A percentile compares a stretch with the other conserved stretches of the same genome.
Evolutionary conservation across 2,797 vertebrate species (phyloP).

Genomic region (Manis javanica): DNA sequence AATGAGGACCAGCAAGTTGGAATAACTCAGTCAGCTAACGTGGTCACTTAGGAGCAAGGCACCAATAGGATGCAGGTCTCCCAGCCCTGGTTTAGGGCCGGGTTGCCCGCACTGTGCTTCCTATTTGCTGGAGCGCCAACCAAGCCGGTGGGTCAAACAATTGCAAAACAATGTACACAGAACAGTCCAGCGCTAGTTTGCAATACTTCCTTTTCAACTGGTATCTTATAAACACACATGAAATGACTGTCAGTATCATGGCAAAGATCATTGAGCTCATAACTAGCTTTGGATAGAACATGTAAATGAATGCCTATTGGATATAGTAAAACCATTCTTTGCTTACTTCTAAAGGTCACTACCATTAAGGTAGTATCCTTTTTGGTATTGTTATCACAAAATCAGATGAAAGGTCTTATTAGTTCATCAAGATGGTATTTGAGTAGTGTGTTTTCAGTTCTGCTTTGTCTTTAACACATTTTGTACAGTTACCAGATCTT

Average conservation of each 20-base stretch:
- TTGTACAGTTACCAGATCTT: background rate
- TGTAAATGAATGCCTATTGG: background rate
- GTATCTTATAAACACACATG: background rate
- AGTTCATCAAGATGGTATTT: slow-evolving; percentile 25
- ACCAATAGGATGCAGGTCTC: background rate
- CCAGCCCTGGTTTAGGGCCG: background rate
- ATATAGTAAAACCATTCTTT: background rate
- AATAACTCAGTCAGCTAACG: background rate
- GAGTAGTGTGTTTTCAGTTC: background rate
- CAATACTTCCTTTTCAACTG: slow-evolving; percentile 27
- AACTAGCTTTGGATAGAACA: slow-evolving; percentile 11
- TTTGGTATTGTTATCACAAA: background rate
- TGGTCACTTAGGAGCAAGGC: background rate
- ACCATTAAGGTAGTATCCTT: background rate
- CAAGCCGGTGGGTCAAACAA: background rate
- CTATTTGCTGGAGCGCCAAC: background rate
- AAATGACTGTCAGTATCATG: slow-evolving; percentile 15
- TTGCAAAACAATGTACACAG: background rate
- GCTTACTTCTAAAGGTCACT: background rate
- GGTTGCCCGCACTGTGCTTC: background rate
- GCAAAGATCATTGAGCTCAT: background rate
- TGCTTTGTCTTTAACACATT: slow-evolving; percentile 20
- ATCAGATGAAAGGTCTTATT: background rate
- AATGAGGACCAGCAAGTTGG: background rate
- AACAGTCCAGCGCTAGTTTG: background rate